Evolutionary conservation across 2,888 invertebrate species (phyloP), one percentile per base, ranked within the genome.

Genomic region (Molanna angustata): DNA sequence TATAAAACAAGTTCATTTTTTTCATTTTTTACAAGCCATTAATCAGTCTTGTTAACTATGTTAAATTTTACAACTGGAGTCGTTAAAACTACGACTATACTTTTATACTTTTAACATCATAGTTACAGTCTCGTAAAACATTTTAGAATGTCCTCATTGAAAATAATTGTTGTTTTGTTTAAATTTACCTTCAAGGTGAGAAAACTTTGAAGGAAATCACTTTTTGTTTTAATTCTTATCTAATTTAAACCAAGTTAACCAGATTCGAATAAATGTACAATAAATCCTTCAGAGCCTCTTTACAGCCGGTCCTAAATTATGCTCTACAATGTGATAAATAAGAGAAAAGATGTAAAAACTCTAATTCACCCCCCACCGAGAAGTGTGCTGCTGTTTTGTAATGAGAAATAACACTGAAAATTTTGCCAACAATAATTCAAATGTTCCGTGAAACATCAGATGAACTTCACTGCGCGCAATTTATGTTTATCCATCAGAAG

Each of bases 261-360:
- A 32, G 37, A 40, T 33, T 33, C 33, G 33, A 41, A 49, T 49
- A 42, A 49, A 49, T 42, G 41, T 49, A 42, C 49, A 49, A 49
- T 49, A 49, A 49, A 49, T 49, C 49, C 49, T 47, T 47, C 47
- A 47, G 37, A 33, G 37, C 41, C 33, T 20, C 33, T 13, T 21
- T 19, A 22, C 16, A 45, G 13, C 31, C 39, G 16, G n/a, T 40
- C 45, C 39, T 51, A 54, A 54, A 54, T 54, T 49, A 54, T 50
- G 46, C 50, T 54, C 47, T 54, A 46, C 42, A 47, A 20, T 54
- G 42, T 50, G 22, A 54, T 54, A 54, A 54, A 54, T 54, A 50
- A 50, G 19, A 43, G 39, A 27, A 37, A 42, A 39, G 45, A 51
- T 32, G 45, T 32, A 13, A 45, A 44, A 45, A 43, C 31, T 20